A percentile compares a stretch with the other conserved stretches of the same genome.
phyloP scores from a whole-genome alignment of 2,797 vertebrate genomes.

The Hirundo rustica region DNA sequence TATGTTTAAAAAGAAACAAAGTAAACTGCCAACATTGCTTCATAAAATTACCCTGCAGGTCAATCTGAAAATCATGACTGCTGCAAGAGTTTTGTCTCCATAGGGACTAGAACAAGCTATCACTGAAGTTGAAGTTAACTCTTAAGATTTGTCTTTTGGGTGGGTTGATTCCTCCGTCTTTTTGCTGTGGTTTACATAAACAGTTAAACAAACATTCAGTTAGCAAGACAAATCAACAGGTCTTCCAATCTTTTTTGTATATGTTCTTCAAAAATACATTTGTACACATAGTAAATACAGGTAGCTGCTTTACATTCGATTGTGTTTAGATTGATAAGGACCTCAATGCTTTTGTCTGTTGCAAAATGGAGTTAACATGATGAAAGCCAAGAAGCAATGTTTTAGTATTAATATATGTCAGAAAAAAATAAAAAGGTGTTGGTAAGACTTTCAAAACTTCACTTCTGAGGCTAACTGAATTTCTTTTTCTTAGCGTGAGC shows the following conservation, averaged over 20 bases:
- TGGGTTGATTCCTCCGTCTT: neutral
- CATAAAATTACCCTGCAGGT: neutral
- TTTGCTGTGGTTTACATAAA: neutral
- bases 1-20: conserved; percentile 26
- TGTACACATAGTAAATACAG: neutral
- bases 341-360: neutral
- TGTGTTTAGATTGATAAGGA: neutral
- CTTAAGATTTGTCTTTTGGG: neutral
- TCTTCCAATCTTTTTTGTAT: neutral
- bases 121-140: neutral
- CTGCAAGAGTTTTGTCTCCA: neutral
- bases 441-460: neutral
- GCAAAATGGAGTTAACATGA: neutral
- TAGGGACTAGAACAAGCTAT: neutral
- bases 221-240: neutral
- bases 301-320: neutral
- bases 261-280: neutral
- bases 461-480: neutral
- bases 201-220: neutral
- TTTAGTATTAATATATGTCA: accelerated
- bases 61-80: neutral
- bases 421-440: neutral
- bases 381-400: neutral
- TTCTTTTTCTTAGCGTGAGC: neutral
- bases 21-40: neutral